Conservation (phyloP, 2,888 invertebrate genomes). For the Pyrochroa serraticornis region DNA sequence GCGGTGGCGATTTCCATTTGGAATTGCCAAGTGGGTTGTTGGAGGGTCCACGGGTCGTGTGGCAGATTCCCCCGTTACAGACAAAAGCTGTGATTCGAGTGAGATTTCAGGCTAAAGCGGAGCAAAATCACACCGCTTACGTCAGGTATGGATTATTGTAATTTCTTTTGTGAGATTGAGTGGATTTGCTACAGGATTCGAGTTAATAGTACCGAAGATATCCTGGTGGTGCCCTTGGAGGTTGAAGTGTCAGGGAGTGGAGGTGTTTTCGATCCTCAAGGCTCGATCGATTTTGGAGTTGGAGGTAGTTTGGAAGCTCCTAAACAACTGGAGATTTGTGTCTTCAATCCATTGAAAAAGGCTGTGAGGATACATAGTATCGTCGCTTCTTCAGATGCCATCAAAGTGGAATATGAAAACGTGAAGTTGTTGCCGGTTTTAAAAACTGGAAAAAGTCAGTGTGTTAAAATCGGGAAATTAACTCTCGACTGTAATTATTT, state of each 20-base stretch:
- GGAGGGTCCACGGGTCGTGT: conserved; percentile 81
- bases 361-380: conserved; percentile 69
- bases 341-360: conserved; percentile 71
- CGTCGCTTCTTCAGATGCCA: conserved; percentile 68
- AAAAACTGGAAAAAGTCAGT: conserved; percentile 53
- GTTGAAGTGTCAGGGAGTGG: conserved; percentile 74
- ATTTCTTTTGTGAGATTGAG: not conserved
- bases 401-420: conserved; percentile 71
- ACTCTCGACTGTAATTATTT: conserved; percentile 72
- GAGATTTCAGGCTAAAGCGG: conserved; percentile 75
- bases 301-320: conserved; percentile 74
- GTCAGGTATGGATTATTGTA: conserved; percentile 63
- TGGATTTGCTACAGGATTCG: conserved; percentile 63
- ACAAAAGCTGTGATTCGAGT: conserved; percentile 88
- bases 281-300: conserved; percentile 81
- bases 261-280: conserved; percentile 79
- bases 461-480: conserved; percentile 68
- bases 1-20: conserved; percentile 88
- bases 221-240: conserved; percentile 82
- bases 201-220: conserved; percentile 70
- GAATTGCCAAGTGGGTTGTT: conserved; percentile 80
- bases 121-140: conserved; percentile 85
- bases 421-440: conserved; percentile 70
- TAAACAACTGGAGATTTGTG: conserved; percentile 64
- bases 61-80: conserved; percentile 91